Evolutionary conservation across 2,797 vertebrate genomes (phyloP), one percentile per base, ranked within the genome.

Genomic region (Pelobates cultripes): DNA sequence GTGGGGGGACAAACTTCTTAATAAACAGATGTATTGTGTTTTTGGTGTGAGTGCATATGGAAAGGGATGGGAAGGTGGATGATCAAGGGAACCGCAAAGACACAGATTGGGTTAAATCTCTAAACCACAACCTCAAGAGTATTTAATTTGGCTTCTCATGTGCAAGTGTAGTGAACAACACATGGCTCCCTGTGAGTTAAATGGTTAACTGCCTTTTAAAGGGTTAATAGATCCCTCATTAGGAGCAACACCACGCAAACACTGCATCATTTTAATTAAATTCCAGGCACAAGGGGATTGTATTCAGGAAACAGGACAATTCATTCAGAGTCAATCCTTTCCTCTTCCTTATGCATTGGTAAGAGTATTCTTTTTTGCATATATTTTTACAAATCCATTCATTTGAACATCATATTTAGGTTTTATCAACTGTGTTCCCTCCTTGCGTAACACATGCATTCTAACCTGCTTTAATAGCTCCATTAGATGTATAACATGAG

Each of bases 241-340:
- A 72, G 47, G 69, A 73, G 57, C 44, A 68, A 77, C 75, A 53
- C 72, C 77, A 82, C 70, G 69, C 80, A 77, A 82, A 82, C 75
- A 72, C 80, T 77, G 80, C 80, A 77, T 82, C 67, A 47, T 69
- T 82, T 82, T 82, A 82, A 82, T 82, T 82, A 82, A 77, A 82
- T 82, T 77, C 75, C 80, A 82, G 80, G 45, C 80, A 68, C 69
- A 77, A 73, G 75, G 74, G 75, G 68, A 64, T 82, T 55, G 66
- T 17, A 82, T 82, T 66, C 74, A 77, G n/a, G 66, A 53, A 76
- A 60, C 44, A 72, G 74, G 68, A 67, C 60, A 77, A 67, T 72
- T 71, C 57, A 81, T 76, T 64, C 68, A 81, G 67, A 17, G 55
- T 76, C 75, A 64, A 71, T 60, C 73, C 67, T 45, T 70, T 43